Evolutionary conservation across 2,888 invertebrate genomes (phyloP), one percentile per base, ranked within the genome.

Genomic region (Tipula lateralis): DNA sequence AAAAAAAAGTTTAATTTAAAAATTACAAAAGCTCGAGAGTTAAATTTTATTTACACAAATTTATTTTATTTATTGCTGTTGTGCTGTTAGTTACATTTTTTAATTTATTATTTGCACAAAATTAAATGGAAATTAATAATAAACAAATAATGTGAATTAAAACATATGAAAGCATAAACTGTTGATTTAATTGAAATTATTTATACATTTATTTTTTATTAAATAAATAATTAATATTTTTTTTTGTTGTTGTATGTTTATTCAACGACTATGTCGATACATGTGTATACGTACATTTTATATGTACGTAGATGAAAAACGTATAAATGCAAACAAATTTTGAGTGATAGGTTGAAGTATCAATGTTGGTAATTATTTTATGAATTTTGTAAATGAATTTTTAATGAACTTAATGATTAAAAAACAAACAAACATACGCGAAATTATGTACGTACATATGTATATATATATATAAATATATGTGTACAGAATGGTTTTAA

Each of bases 121-220:
- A 66, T 66, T 66, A 66, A 66, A 66, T 24, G 24, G 24, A 24
- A 66, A 66, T 24, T 24, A 66, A 66, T 66, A 66, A 66, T 66
- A 66, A 66, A 66, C 66, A 66, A 66, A 66, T 66, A 66, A 24
- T 66, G 66, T 66, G 66, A 66, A 66, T 66, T 66, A 66, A 66
- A 66, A 66, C 66, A 66, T 66, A 66, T 66, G 66, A 66, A 66
- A 24, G 24, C 24, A 24, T 66, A 66, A 66, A 24, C 66, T 24
- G 66, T 66, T 66, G 66, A 66, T 66, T 66, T 66, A 66, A 66
- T 24, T 19, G 66, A 66, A 66, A 66, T 66, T 66, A 66, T 66
- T 66, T 66, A 66, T 66, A 66, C 66, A 66, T 66, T 44, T 44
- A 44, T 44, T 66, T n/a, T 66, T 66, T 24, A 66, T 66, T 66